These are phyloP conservation scores for Drosophila orosa DNA, from an alignment of 1,140 invertebrate genomes.

Conservation along the genomic window DNA sequence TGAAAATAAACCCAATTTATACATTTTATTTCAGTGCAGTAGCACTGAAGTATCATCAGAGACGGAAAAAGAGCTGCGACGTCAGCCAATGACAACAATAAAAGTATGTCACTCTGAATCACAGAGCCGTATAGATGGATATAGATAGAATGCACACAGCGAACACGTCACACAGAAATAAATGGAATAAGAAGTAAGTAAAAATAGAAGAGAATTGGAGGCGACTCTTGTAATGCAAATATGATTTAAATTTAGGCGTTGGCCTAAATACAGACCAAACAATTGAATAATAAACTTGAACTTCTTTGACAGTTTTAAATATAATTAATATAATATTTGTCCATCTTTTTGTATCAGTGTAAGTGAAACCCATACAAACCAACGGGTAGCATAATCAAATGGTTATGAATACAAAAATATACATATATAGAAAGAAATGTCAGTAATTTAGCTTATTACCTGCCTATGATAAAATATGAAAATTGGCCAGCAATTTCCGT, in stretches of 20 bases:
- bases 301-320: background rate
- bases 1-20: background rate
- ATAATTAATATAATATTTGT: background rate
- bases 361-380: slow-evolving; percentile 14
- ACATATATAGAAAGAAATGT: slow-evolving; percentile 7
- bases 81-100: slow-evolving; percentile 71
- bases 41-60: slow-evolving; percentile 4
- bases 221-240: slow-evolving; percentile 32
- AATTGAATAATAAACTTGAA: slow-evolving; percentile 11
- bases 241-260: slow-evolving; percentile 7
- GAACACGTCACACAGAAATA: slow-evolving; percentile 11
- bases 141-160: slow-evolving; percentile 14
- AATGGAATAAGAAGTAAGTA: background rate
- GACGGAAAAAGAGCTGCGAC: slow-evolving; percentile 24
- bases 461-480: slow-evolving; percentile 30
- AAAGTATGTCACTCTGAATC: slow-evolving; percentile 75
- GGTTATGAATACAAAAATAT: slow-evolving; percentile 24
- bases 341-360: slow-evolving; percentile 10
- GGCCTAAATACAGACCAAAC: slow-evolving; percentile 8
- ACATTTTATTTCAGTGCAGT: background rate
- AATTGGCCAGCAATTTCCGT: slow-evolving; percentile 36
- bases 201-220: slow-evolving; percentile 18
- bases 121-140: slow-evolving; percentile 62
- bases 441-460: slow-evolving; percentile 41
- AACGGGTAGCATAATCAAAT: slow-evolving; percentile 27